Evolutionary conservation across 2,113 vertebrate species (phyloP), one percentile per base, ranked within the genome.

Genomic region (Cardinalis cardinalis): DNA sequence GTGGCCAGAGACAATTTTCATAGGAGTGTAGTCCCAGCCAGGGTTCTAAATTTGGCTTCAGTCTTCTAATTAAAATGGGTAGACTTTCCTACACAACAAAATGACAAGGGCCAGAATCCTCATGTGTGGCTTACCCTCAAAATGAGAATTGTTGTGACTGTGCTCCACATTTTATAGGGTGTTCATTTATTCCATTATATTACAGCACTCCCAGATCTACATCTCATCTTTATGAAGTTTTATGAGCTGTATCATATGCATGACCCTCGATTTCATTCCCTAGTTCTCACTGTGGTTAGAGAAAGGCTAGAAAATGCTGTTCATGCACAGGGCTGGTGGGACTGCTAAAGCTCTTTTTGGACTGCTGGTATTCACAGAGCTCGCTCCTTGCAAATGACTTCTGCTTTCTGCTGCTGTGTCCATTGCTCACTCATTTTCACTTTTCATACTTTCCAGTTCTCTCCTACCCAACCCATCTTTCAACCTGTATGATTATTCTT

Each of bases 31-130:
- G 19, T n/a, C 14, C n/a, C 41, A 86, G 68, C 26, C 63, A 94
- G 53, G n/a, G 68, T 74, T 77, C 49, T 90, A 83, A 95, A 85
- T 88, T 77, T 83, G 68, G 9, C 48, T 77, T 66, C 73, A 88
- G 25, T 25, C 18, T 78, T 91, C 69, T 74, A 73, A 83, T 89
- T 93, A 74, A 86, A 80, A 56, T 66, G 16, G 55, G 31, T 36
- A 88, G 82, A 55, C 14, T 56, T 84, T 74, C 48, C 44, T 66
- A 25, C 44, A 68, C 46, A 68, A 74, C 29, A 29, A 71, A 91
- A 41, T 24, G 8, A 36, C 46, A 59, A 34, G 29, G 31, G 25
- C 29, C 56, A 68, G 64, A 76, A 76, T 89, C 40, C 52, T 38
- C 7, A 0, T 40, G 24, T 63, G 48, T n/a, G 34, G 24, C 46